phyloP scores from a whole-genome alignment of 2,888 invertebrate species.

The Diaperis boleti region DNA sequence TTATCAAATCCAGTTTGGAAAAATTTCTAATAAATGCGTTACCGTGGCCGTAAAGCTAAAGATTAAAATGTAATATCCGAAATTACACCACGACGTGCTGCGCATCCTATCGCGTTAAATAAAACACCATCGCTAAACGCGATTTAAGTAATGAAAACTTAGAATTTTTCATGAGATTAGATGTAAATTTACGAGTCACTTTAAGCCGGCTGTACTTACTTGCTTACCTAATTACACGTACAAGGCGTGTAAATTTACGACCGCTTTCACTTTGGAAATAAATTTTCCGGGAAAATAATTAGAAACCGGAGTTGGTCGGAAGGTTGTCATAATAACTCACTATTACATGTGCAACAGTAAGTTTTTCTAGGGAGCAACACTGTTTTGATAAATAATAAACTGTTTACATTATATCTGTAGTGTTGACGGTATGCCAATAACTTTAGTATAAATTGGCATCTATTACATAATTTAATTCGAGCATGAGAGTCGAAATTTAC shows the following conservation, averaged over 20 bases:
- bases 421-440: background rate
- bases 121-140: constrained; percentile 15
- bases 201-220: constrained; percentile 20
- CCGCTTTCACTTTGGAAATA: background rate
- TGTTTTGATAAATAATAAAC: no score
- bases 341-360: no score
- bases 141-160: constrained; percentile 27
- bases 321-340: background rate
- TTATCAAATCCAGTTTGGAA: background rate
- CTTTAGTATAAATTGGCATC: constrained; percentile 4
- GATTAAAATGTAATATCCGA: constrained; percentile 13
- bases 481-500: background rate
- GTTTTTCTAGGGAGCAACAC: no score
- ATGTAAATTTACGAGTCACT: constrained; percentile 28
- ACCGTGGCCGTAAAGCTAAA: constrained; percentile 5
- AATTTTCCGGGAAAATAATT: constrained; percentile 3
- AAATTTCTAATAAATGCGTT: background rate
- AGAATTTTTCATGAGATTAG: constrained; percentile 29
- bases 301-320: background rate
- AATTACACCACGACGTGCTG: constrained; percentile 15
- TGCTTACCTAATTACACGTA: constrained; percentile 27
- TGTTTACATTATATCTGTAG: no score
- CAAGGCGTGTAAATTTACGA: constrained; percentile 15
- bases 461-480: constrained; percentile 3
- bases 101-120: constrained; percentile 5